phyloP scores from a whole-genome alignment of 2,888 invertebrate genomes.

The Pardosa pseudoannulata region DNA sequence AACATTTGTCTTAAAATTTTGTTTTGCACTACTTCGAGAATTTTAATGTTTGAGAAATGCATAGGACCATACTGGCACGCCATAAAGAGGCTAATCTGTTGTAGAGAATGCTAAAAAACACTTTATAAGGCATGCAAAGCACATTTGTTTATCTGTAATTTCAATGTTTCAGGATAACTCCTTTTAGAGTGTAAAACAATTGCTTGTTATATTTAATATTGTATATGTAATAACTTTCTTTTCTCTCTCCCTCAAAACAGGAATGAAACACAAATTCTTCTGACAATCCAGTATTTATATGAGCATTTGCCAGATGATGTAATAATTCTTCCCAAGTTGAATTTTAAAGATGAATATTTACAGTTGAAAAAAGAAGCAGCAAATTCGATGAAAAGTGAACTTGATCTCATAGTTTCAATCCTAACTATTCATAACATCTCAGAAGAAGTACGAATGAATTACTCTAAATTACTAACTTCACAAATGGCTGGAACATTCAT shows the following conservation, averaged over 20 bases:
- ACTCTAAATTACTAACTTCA: neutral
- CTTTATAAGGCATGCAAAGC: too few species aligned
- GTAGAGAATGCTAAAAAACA: too few species aligned
- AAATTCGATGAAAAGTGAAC: constrained; percentile 38
- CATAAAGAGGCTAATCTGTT: too few species aligned
- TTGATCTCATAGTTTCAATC: constrained; percentile 35
- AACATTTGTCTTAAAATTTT: too few species aligned
- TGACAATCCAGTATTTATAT: constrained; percentile 24
- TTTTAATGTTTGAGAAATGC: too few species aligned
- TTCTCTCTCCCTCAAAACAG: constrained; percentile 22
- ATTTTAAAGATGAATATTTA: neutral
- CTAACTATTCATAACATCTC: constrained; percentile 29
- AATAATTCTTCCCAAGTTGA: constrained; percentile 18
- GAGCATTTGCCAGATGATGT: constrained; percentile 22
- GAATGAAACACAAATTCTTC: constrained; percentile 18
- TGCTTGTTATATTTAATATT: too few species aligned
- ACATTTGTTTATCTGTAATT: too few species aligned
- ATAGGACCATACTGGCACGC: too few species aligned
- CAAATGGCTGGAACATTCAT: constrained; percentile 7
- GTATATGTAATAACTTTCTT: neutral
- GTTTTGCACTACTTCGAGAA: too few species aligned
- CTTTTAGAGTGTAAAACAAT: too few species aligned
- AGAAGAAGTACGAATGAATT: neutral
- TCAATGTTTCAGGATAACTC: too few species aligned
- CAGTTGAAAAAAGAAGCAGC: constrained; percentile 14